Base-by-base conservation (phyloP, 1,140 invertebrate species). In the Magallana gigas region DNA sequence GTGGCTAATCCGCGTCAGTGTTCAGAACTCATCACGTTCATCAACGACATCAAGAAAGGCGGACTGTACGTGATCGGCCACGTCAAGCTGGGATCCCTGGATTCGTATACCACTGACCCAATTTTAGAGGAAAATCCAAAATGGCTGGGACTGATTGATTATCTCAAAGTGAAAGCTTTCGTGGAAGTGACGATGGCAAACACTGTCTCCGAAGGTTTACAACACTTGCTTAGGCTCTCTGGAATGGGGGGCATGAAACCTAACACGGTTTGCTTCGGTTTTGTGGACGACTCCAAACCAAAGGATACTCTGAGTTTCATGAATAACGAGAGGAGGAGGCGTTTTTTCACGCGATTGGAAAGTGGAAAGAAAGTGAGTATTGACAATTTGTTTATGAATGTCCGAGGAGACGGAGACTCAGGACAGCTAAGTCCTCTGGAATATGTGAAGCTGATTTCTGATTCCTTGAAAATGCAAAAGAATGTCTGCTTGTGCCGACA, bases 241-340 rank as follows among this genome's bases (percentile, higher is more conserved):
- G 99, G 99, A 11, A 96, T 99, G 91, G 99, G 99, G 4, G 99
- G 99, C 8, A 99, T 99, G 98, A 99, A 99, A 94, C 98, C 98
- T 0, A 99, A 99, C 94, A 99, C 99, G 0, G 97, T 99, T 85
- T 95, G 96, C 60, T 91, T 96, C 57, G 96, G 98, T 7, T 99
- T 99, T 95, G 97, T 98, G 88, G 96, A 96, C 89, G 87, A 93
- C 57, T 64, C 89, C 1, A 62, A 84, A 9, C 93, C 93, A 8
- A 81, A 86, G 11, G 94, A 94, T 88, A 90, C 91, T 12, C 56
- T 86, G 4, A 91, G 90, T 57, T 86, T 81, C 57, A 16, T 84
- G 7, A 87, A 85, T 12, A 89, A 87, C 64, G 87, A 88, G 16
- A 59, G 71, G 57, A 62, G 80, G 36, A 59, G 57, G 57, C 57